phyloP scores from a whole-genome alignment of 2,113 vertebrate species.

The Crotalus tigris region DNA sequence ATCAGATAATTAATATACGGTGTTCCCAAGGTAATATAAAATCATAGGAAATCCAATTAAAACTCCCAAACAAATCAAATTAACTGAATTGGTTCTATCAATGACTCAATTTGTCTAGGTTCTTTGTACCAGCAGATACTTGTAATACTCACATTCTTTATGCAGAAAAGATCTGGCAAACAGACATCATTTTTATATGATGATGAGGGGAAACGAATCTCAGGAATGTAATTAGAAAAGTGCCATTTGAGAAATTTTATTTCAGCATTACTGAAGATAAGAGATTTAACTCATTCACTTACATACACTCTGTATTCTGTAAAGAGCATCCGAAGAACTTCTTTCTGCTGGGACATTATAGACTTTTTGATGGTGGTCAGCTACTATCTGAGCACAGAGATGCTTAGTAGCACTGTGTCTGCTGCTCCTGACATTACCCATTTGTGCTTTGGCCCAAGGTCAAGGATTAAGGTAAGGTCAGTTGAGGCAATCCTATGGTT shows the following conservation, averaged over 20 bases:
- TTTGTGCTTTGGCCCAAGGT: background rate
- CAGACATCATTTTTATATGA: background rate
- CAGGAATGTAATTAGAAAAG: background rate
- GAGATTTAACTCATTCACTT: background rate
- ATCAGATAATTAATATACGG: background rate
- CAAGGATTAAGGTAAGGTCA: background rate
- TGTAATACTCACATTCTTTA: background rate
- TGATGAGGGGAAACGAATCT: background rate
- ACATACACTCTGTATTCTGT: background rate
- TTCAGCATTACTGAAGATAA: background rate
- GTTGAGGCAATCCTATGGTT: background rate
- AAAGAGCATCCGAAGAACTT: background rate
- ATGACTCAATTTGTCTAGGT: background rate
- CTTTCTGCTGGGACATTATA: background rate
- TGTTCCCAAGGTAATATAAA: background rate
- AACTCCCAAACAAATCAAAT: background rate
- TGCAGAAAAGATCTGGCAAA: background rate
- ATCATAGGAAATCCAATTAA: background rate
- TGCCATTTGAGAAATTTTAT: background rate
- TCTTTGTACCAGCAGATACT: background rate
- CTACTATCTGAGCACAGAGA: background rate
- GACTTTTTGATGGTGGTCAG: background rate
- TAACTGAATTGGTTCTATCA: background rate
- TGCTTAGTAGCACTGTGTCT: background rate
- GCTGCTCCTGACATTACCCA: background rate